phyloP scores from a whole-genome alignment of 2,797 vertebrate species.

The Synanceia verrucosa region DNA sequence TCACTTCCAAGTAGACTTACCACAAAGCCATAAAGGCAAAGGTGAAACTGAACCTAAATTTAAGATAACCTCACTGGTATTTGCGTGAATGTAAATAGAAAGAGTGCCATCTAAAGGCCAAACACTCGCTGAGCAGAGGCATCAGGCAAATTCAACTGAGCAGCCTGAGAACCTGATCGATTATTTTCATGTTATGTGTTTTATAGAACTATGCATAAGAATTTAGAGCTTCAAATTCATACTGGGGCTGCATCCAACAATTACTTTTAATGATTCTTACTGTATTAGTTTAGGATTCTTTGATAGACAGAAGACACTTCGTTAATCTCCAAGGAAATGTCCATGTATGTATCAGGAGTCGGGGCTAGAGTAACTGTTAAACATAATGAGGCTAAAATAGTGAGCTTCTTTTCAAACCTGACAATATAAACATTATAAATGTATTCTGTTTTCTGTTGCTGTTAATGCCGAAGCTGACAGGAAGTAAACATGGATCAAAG shows the following conservation, averaged over 20 bases:
- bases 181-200: neutral
- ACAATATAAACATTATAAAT: neutral
- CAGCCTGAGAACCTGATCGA: neutral
- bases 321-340: too few species aligned
- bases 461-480: too few species aligned
- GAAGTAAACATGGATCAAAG: neutral
- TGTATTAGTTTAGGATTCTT: neutral
- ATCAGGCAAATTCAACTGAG: neutral
- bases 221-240: neutral
- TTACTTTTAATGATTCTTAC: neutral
- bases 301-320: too few species aligned
- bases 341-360: too few species aligned
- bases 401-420: neutral
- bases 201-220: neutral
- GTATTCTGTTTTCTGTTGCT: neutral
- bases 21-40: slow-evolving; percentile 16
- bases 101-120: slow-evolving; percentile 62
- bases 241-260: neutral
- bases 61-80: neutral
- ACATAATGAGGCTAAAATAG: too few species aligned
- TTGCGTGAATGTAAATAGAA: slow-evolving; percentile 21
- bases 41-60: slow-evolving; percentile 18
- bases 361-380: too few species aligned
- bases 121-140: neutral
- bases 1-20: slow-evolving; percentile 1